Conservation (phyloP, 2,888 invertebrate species). For the Agrotis exclamationis region DNA sequence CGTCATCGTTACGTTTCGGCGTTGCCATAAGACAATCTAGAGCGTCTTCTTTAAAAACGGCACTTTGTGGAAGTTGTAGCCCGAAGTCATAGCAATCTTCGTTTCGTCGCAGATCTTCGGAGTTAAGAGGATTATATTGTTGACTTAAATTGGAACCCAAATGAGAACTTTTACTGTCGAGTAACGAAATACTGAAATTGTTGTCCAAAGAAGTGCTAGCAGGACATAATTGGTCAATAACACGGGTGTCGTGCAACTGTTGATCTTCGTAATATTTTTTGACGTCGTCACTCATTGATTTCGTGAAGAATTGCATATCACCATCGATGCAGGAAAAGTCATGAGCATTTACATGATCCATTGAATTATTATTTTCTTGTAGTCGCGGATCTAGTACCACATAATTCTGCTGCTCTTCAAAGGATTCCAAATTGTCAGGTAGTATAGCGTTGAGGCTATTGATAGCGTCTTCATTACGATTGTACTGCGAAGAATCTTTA, state of each 20-base stretch:
- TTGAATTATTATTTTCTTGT: slow-evolving; percentile 76
- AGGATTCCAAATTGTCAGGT: slow-evolving; percentile 86
- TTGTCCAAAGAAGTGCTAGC: slow-evolving; percentile 82
- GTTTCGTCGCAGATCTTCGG: slow-evolving; percentile 83
- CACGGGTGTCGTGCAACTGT: slow-evolving; percentile 81
- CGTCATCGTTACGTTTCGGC: slow-evolving; percentile 79
- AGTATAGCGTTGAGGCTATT: slow-evolving; percentile 84
- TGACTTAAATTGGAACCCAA: slow-evolving; percentile 80
- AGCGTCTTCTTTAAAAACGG: slow-evolving; percentile 84
- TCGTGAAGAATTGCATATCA: slow-evolving; percentile 88
- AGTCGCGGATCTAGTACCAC: slow-evolving; percentile 82
- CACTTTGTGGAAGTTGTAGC: slow-evolving; percentile 80
- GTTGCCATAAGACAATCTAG: slow-evolving; percentile 85
- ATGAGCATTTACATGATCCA: slow-evolving; percentile 79
- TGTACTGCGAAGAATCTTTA: slow-evolving; percentile 77
- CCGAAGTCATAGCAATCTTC: slow-evolving; percentile 87
- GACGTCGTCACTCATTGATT: slow-evolving; percentile 88
- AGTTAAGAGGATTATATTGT: slow-evolving; percentile 79
- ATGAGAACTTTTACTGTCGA: slow-evolving; percentile 82
- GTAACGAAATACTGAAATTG: slow-evolving; percentile 84
- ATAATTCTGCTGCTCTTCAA: slow-evolving; percentile 85
- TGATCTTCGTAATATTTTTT: slow-evolving; percentile 88
- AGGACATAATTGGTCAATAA: slow-evolving; percentile 85
- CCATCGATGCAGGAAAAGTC: slow-evolving; percentile 88
- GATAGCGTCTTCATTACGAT: slow-evolving; percentile 82